These are phyloP conservation scores for Tapirus indicus DNA, from an alignment of 2,797 vertebrate genomes.

Conservation along the genomic window DNA sequence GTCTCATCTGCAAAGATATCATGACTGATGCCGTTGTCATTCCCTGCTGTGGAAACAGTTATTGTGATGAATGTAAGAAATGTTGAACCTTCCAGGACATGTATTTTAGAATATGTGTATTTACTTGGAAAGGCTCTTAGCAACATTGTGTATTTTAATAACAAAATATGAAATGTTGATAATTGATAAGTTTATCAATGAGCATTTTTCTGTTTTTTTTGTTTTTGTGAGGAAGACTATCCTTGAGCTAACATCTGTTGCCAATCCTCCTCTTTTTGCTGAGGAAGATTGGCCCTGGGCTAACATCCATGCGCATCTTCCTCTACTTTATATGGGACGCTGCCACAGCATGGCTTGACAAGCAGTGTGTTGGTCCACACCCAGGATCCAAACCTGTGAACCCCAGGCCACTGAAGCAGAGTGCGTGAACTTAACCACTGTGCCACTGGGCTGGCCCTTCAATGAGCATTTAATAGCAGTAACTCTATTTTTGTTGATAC, in stretches of 20 bases:
- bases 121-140: background rate
- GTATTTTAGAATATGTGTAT: background rate
- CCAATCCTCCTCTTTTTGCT: no score
- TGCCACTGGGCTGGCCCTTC: background rate
- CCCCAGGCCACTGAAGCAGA: no score
- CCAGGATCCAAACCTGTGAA: no score
- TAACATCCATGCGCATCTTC: no score
- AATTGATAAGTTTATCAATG: background rate
- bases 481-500: background rate
- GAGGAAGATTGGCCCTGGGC: no score
- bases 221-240: no score
- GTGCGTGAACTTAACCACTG: no score
- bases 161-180: background rate
- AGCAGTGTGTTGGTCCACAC: no score
- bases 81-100: background rate
- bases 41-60: slow-evolving; percentile 99
- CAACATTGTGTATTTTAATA: slow-evolving; percentile 19
- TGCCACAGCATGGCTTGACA: no score
- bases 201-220: background rate
- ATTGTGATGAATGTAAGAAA: slow-evolving; percentile 98
- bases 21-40: slow-evolving; percentile 98
- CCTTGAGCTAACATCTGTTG: no score
- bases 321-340: no score
- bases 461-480: background rate
- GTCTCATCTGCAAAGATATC: slow-evolving; percentile 97